Base-by-base conservation (phyloP, 2,888 invertebrate species). In the Andrena marginata region DNA sequence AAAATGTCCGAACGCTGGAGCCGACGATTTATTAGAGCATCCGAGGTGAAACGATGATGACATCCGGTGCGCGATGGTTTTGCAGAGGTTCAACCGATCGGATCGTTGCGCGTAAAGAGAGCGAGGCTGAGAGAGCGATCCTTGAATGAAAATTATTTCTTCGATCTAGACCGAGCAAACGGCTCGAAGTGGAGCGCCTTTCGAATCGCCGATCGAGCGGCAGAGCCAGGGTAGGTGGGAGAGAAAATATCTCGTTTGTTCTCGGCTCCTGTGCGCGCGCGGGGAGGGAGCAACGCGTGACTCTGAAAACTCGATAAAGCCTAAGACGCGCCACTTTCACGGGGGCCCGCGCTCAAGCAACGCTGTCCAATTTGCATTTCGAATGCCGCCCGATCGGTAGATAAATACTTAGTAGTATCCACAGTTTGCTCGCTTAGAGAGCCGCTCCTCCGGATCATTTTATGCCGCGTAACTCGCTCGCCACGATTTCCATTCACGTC, bases 91-190 rank as follows among this genome's bases (percentile, higher is more conserved):
- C 79, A 70, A 60, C 51, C 35, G 75, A 26, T 72, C 70, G 69
- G 69, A 72, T 51, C 72, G 59, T 64, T 49, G 67, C 20, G 67
- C 71, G 70, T 78, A 88, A 91, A 79, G 86, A 80, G 87, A 85
- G 87, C 88, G 86, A 91, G 89, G 89, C 82, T 89, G 89, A 63
- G 72, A 90, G 87, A 85, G 84, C 31, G 80, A 91, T 92, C 91
- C 92, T 92, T 91, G 91, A 92, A 87, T 79, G 77, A 87, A 83
- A 90, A 91, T 92, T 89, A 89, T 92, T 91, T 89, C 85, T 85
- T 56, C 86, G 86, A 89, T 90, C 87, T 85, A 89, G 89, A 91
- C 75, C 80, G 80, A 79, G 84, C 68, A 81, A 87, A 80, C 54
- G 64, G 65, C 35, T 82, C 71, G 77, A 85, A 82, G 82, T 86